Evolutionary conservation across 2,113 vertebrate species (phyloP), one percentile per base, ranked within the genome.

Genomic region (Halichoeres trimaculatus): DNA sequence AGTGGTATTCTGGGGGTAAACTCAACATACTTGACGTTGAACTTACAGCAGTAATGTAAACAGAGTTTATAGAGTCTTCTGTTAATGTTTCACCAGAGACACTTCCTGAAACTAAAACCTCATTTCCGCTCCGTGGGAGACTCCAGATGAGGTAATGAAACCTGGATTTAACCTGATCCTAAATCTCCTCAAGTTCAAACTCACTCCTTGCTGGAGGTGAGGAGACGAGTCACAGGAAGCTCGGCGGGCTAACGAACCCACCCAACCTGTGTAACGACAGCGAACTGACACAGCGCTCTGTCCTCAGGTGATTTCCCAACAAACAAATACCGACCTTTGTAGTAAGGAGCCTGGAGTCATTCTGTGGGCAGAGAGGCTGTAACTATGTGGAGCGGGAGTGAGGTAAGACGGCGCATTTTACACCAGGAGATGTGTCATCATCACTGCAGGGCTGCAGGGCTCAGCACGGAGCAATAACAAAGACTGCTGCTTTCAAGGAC

Each of bases 151-250:
- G 72, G 78, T 71, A 68, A 62, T 48, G 43, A 83, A 79, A 58
- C 60, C 67, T 10, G 43, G 50, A 55, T 16, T 50, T 12, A 68
- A 45, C 47, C 38, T 48, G 67, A 83, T 78, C 63, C 53, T 40
- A 45, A 58, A 67, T 51, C 40, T 61, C 41, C 2, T 70, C 36
- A 71, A 67, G 60, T 80, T 88, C 71, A 87, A 74, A 75, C 62
- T 79, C 59, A n/a, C 63, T 61, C 76, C 57, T 12, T n/a, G 68
- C 43, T 69, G 5, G 2, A 8, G 61, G 68, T 23, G 60, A 48
- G 30, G 5, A 55, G 36, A 14, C 43, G 38, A 47, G 53, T 16
- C 43, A 52, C 54, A 58, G 76, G 77, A 75, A 63, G 60, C 8
- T 8, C 8, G 9, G 62, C 26, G 0, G 48, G 70, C 24, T 30